These are phyloP conservation scores for Andrena dorsata DNA, from an alignment of 2,888 invertebrate genomes.

Conservation along the genomic window DNA sequence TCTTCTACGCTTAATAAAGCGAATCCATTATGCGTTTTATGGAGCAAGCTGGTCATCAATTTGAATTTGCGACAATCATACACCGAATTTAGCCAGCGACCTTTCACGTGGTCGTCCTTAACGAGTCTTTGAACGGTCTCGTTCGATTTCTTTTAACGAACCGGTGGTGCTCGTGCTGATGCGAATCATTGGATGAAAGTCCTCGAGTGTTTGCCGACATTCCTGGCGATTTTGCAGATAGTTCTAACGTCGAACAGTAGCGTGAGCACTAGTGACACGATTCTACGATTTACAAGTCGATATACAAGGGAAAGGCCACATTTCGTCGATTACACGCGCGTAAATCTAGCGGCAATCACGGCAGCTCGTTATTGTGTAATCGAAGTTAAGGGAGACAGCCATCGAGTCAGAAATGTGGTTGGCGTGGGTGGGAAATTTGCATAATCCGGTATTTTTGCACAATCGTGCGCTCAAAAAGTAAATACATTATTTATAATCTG, in stretches of 20 bases:
- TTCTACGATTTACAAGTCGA: conserved; percentile 32
- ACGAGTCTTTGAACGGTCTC: conserved; percentile 31
- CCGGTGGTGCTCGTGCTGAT: not conserved
- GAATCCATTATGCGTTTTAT: not conserved
- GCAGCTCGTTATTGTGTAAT: conserved; percentile 21
- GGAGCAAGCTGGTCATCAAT: not conserved
- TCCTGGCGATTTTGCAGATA: conserved; percentile 22
- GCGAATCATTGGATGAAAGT: conserved; percentile 43
- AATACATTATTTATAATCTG: not conserved
- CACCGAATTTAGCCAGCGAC: conserved; percentile 48
- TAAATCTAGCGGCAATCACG: not conserved
- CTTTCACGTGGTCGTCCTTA: conserved; percentile 55
- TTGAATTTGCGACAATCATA: conserved; percentile 17
- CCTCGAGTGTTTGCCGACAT: not conserved
- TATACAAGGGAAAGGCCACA: conserved; percentile 7
- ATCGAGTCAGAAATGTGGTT: not conserved
- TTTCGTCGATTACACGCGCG: conserved; percentile 2
- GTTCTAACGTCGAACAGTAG: not conserved
- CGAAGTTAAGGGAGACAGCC: not conserved
- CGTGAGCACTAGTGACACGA: conserved; percentile 9
- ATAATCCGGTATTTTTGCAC: conserved; percentile 1
- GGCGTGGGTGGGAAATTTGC: conserved; percentile 19
- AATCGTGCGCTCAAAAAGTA: not conserved
- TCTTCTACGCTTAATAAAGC: not conserved
- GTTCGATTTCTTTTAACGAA: conserved; percentile 20